Percentiles rank a stretch among this genome's conserved stretches.
These are phyloP conservation scores for Subacronicta megacephala DNA, from an alignment of 2,888 invertebrate species.

Conservation along the genomic window DNA sequence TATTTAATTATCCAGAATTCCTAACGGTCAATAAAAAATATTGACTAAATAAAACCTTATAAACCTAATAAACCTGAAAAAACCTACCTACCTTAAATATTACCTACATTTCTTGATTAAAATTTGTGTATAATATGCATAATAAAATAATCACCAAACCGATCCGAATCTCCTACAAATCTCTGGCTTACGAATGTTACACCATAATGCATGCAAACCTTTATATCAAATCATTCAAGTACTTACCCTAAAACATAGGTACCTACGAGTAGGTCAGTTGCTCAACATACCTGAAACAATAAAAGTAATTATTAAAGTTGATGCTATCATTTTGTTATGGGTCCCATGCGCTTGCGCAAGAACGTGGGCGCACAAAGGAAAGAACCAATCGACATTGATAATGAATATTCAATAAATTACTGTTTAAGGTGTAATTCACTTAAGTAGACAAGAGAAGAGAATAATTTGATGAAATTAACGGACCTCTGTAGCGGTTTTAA, in stretches of 20 bases:
- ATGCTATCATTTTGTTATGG: constrained; percentile 59
- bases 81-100: no score
- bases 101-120: no score
- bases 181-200: background rate
- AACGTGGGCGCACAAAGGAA: constrained; percentile 56
- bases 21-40: no score
- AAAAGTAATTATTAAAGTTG: constrained; percentile 69
- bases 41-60: no score
- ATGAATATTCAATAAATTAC: constrained; percentile 55
- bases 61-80: no score
- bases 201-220: background rate
- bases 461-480: constrained; percentile 41
- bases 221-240: constrained; percentile 17
- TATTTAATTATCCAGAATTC: no score
- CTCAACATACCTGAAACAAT: constrained; percentile 83
- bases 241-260: constrained; percentile 43
- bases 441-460: constrained; percentile 24
- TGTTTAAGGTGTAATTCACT: constrained; percentile 42
- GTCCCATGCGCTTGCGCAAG: constrained; percentile 56
- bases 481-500: constrained; percentile 28
- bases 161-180: background rate
- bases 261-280: constrained; percentile 49
- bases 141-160: no score
- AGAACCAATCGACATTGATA: constrained; percentile 44
- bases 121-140: no score